A percentile compares a stretch with the other conserved stretches of the same genome.
Evolutionary conservation across 2,113 vertebrate genomes (phyloP).

Genomic region (Aix galericulata): DNA sequence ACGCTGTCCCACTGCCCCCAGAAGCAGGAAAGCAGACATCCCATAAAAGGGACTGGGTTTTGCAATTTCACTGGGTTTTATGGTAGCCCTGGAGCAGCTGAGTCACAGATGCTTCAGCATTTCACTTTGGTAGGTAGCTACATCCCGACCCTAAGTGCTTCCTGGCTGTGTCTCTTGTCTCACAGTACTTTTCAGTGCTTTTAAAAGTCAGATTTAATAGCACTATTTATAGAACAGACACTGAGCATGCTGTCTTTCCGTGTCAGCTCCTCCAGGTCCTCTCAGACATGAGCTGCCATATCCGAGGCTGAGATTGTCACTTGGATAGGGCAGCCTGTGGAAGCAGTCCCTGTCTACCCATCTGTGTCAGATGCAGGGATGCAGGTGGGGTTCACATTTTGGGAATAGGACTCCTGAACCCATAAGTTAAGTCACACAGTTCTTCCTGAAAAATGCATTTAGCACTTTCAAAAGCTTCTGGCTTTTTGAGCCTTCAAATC

Average conservation of each 20-base stretch:
- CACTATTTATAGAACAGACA: background rate
- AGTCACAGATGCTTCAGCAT: background rate
- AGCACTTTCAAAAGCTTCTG: background rate
- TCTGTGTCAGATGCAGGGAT: background rate
- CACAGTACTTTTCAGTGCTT: background rate
- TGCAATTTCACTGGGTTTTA: background rate
- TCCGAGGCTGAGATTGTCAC: background rate
- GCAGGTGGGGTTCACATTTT: fast-evolving
- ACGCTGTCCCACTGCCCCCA: fast-evolving
- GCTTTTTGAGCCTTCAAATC: background rate
- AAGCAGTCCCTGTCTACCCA: fast-evolving
- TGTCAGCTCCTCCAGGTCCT: background rate
- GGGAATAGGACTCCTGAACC: background rate
- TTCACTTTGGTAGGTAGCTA: constrained; percentile 1
- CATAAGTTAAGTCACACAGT: background rate
- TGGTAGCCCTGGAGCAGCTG: background rate
- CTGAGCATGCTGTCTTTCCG: background rate
- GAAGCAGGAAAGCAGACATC: background rate
- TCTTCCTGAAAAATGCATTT: background rate
- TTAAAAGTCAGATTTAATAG: constrained; percentile 19
- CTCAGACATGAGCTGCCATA: background rate
- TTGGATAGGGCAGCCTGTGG: fast-evolving
- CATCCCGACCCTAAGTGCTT: background rate
- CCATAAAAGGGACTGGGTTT: background rate
- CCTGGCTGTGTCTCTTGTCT: background rate